Base-by-base conservation (phyloP, 2,113 vertebrate genomes). In the Tamias sibiricus region DNA sequence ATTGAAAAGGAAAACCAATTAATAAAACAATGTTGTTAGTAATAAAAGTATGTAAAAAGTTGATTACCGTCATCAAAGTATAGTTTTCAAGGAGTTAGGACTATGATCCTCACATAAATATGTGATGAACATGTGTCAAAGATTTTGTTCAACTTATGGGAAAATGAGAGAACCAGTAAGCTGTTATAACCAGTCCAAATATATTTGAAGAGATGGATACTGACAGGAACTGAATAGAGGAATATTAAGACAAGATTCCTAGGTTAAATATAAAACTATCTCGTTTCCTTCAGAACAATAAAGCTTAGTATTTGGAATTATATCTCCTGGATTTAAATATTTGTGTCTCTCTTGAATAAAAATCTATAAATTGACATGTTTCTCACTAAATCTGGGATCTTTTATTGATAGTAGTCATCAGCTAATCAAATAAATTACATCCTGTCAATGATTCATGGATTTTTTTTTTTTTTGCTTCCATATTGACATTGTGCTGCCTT, bases 81-180 rank as follows among this genome's bases (percentile, higher is more conserved):
- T 75, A 90, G 28, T 59, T 71, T 89, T 93, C 32, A 69, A 90
- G 93, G 24, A n/a, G 4, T 57, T 91, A 68, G 81, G 95, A 75
- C 16, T 44, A 3, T 19, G 24, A 57, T 69, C 82, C 42, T 94
- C 44, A 84, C 17, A 64, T 4, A 75, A 74, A 82, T 32, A 74
- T 32, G 49, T 86, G 92, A 91, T 66, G 71, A 87, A 69, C 17
- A 26, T 40, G 17, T 69, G 11, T 47, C n/a, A 87, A 69, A 71
- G 22, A 92, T 68, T 93, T 62, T 93, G 28, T 86, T 94, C n/a
- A 80, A 14, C 3, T 83, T 57, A n/a, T 49, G 85, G 28, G 59
- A 91, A 85, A 72, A 28, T 76, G n/a, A 66, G 35, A 83, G 40
- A 95, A 49, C 4, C 24, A 82, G 40, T 62, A 44, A 69, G 42